Conservation (phyloP, 2,113 vertebrate genomes). For the Calyptommatus sinebrachiatus region DNA sequence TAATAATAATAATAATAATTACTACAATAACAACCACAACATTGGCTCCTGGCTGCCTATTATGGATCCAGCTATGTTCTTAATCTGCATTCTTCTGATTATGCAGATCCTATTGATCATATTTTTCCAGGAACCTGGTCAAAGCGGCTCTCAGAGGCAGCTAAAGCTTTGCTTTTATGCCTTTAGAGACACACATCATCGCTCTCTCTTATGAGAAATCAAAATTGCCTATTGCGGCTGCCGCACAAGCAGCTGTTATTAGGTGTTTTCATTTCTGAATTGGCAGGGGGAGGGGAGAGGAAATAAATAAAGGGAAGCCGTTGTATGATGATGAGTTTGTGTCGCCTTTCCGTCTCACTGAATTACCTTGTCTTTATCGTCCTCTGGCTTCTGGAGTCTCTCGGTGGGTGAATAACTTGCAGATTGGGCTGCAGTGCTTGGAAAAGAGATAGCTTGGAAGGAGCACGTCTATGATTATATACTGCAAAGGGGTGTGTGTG, state of each 20-base stretch:
- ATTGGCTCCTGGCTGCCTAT: background rate
- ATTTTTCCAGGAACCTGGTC: conserved; percentile 38
- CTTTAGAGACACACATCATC: conserved; percentile 26
- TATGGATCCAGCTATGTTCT: background rate
- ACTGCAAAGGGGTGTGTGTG: no score
- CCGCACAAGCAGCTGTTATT: conserved; percentile 67
- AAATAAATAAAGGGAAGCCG: conserved; percentile 24
- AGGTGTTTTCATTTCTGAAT: conserved; percentile 62
- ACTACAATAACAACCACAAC: no score
- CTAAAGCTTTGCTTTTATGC: conserved; percentile 60
- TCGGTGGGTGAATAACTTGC: accelerated
- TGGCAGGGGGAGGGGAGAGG: no score
- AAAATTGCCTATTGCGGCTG: conserved; percentile 58
- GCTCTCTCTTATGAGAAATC: conserved; percentile 53
- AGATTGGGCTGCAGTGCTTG: background rate
- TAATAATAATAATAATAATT: no score
- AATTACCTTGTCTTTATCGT: conserved; percentile 57
- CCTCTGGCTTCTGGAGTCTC: background rate
- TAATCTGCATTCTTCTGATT: conserved; percentile 12
- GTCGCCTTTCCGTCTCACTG: conserved; percentile 56
- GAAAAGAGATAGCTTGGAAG: background rate
- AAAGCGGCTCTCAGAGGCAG: conserved; percentile 29
- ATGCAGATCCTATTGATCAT: conserved; percentile 29
- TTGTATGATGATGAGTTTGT: conserved; percentile 60
- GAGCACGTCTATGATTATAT: no score